Conservation (phyloP, 2,888 invertebrate species). For the Nemotelus nigrinus region DNA sequence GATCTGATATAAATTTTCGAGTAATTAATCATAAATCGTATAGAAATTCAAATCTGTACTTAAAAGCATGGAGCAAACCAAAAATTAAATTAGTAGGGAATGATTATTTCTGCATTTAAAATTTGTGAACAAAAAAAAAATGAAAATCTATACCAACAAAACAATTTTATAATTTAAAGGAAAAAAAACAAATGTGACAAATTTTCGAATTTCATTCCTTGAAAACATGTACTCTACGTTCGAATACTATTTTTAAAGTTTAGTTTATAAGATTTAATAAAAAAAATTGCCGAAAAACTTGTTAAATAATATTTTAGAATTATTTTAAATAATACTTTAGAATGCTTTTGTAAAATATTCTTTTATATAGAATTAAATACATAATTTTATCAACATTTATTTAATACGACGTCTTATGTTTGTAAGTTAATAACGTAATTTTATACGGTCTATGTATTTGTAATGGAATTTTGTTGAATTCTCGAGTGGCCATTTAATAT, state of each 20-base stretch:
- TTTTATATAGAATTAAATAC: slow-evolving; percentile 1
- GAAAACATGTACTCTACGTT: neutral
- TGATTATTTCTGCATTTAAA: neutral
- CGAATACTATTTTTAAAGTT: no score
- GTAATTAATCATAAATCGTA: neutral
- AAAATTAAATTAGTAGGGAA: neutral
- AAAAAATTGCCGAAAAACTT: no score
- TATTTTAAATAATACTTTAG: neutral
- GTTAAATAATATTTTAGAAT: no score
- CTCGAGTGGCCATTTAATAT: slow-evolving; percentile 41
- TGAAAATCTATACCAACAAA: no score
- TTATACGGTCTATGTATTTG: neutral
- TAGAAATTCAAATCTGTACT: neutral
- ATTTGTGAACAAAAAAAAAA: neutral
- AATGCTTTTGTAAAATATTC: slow-evolving; percentile 24
- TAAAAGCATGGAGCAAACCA: slow-evolving; percentile 17
- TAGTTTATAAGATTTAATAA: no score
- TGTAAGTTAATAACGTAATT: no score
- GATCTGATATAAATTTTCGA: neutral
- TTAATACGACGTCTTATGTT: neutral
- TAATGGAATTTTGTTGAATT: slow-evolving; percentile 15
- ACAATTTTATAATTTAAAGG: no score
- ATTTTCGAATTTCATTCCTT: slow-evolving; percentile 33
- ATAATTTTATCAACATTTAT: slow-evolving; percentile 21
- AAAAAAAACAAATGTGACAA: neutral